Evolutionary conservation across 2,113 vertebrate species (phyloP).

Genomic region (Glaucidium brasilianum): DNA sequence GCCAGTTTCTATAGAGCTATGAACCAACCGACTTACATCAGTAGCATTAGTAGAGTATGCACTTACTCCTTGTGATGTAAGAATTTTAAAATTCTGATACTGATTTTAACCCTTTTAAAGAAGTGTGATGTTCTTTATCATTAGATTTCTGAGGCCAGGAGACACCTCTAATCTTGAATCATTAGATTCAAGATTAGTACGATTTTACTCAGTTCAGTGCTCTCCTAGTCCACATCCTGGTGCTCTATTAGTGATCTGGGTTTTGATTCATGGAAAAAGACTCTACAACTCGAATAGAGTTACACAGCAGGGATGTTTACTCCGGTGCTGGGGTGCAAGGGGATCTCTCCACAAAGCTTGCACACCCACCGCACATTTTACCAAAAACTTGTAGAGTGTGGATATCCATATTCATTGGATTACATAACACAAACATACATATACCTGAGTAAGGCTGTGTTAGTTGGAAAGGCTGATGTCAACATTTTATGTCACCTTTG

Average conservation of each 20-base stretch:
- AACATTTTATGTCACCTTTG: no score
- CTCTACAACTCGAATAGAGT: no score
- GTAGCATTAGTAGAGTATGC: neutral
- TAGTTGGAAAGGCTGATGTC: no score
- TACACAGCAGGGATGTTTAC: no score
- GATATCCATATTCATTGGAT: no score
- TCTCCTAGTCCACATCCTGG: neutral
- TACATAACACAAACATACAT: no score
- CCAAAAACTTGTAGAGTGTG: no score
- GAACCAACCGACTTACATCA: neutral
- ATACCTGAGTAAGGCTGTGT: no score
- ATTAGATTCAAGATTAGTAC: neutral
- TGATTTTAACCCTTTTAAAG: neutral
- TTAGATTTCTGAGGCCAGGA: neutral
- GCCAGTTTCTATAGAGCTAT: neutral
- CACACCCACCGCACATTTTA: no score
- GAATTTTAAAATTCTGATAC: neutral
- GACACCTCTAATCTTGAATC: neutral
- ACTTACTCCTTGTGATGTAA: neutral
- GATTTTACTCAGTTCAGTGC: neutral
- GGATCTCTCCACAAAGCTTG: no score
- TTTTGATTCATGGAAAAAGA: no score
- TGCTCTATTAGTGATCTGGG: neutral
- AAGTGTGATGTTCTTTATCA: neutral
- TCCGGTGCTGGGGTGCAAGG: no score